These are phyloP conservation scores for Chelon labrosus DNA, from an alignment of 2,797 vertebrate species.

Conservation along the genomic window DNA sequence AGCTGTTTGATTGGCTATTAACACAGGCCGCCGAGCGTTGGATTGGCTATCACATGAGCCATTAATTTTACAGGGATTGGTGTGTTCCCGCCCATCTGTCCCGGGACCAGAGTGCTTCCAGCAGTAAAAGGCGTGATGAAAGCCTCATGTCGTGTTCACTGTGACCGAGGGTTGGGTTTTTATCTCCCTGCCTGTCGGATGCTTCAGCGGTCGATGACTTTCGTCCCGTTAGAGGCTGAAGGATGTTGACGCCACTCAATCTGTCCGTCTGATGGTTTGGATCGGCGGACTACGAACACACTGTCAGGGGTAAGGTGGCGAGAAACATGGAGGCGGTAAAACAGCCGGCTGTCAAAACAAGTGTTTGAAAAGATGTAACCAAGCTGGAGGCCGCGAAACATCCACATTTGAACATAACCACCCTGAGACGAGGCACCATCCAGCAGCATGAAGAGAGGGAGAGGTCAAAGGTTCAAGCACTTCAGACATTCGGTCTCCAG, in stretches of 20 bases:
- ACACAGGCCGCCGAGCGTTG: constrained; percentile 45
- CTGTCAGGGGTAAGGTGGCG: no score
- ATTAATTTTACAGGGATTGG: constrained; percentile 55
- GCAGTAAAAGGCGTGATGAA: not conserved
- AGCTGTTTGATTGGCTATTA: constrained; percentile 61
- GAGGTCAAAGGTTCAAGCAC: no score
- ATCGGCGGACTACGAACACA: no score
- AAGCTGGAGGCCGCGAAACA: no score
- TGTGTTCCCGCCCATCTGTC: constrained; percentile 52
- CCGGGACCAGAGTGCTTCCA: not conserved
- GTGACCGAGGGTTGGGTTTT: constrained; percentile 4
- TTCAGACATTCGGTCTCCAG: no score
- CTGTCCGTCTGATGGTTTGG: not conserved
- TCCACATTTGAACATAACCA: no score
- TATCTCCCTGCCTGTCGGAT: constrained; percentile 31
- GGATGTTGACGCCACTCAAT: not conserved
- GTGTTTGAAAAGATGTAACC: no score
- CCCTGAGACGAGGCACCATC: no score
- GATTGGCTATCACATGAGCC: constrained; percentile 65
- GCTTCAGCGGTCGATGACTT: constrained; percentile 26
- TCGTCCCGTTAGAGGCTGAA: constrained; percentile 8
- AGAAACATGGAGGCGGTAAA: no score
- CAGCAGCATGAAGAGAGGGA: no score
- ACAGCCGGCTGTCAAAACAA: no score
- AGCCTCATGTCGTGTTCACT: no score